Conservation (phyloP, 2,888 invertebrate genomes). For the Microctonus aethiopoides region DNA sequence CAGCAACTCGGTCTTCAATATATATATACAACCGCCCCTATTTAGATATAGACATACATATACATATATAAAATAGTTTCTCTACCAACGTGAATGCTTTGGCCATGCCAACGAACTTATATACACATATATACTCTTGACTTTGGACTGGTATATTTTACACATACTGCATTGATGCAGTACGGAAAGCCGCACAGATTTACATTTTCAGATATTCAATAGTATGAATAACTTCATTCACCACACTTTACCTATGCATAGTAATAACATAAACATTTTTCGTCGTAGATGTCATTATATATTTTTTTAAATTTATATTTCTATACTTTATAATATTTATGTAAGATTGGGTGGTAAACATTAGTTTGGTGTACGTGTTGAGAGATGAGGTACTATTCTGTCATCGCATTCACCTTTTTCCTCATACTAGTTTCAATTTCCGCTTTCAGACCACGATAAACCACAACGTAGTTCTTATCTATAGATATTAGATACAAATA, state of each 20-base stretch:
- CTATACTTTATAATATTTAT: neutral
- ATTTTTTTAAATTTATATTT: constrained; percentile 3
- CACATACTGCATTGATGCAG: neutral
- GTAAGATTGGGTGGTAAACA: neutral
- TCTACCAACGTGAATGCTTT: neutral
- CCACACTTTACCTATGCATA: constrained; percentile 16
- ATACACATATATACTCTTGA: neutral
- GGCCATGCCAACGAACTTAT: constrained; percentile 8
- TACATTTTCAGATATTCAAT: constrained; percentile 42
- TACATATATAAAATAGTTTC: neutral
- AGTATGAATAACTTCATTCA: constrained; percentile 28
- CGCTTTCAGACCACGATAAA: constrained; percentile 6
- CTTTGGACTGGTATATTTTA: no score
- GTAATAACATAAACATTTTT: neutral
- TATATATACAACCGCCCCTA: neutral
- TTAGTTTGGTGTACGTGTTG: neutral
- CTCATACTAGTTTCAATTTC: constrained; percentile 15
- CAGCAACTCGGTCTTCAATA: neutral
- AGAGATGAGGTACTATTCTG: neutral
- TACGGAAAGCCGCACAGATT: constrained; percentile 22
- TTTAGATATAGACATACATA: no score
- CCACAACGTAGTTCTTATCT: neutral
- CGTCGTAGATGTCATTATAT: neutral
- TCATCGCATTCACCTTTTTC: neutral
- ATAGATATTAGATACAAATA: constrained; percentile 3